Conservation (phyloP, 1,140 invertebrate species). For the Pseudomyrmex concolor region DNA sequence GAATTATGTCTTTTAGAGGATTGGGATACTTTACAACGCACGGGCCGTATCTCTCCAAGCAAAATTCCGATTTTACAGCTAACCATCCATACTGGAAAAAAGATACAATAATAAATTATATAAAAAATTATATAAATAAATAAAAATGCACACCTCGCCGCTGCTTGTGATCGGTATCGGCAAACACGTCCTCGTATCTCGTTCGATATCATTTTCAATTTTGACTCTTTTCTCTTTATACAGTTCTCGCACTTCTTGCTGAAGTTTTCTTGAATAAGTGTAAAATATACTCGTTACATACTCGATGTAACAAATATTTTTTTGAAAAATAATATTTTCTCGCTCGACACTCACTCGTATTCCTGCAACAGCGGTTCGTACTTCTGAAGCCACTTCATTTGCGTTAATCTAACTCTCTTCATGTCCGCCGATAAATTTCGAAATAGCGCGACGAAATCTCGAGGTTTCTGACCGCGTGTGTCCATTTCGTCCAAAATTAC, state of each 20-base stretch:
- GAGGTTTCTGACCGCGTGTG: slow-evolving; percentile 59
- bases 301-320: too few relatives aligned
- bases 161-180: slow-evolving; percentile 71
- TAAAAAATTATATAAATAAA: background rate
- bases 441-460: slow-evolving; percentile 67
- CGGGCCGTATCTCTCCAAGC: slow-evolving; percentile 73
- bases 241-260: slow-evolving; percentile 61
- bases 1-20: slow-evolving; percentile 66
- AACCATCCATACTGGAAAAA: slow-evolving; percentile 77
- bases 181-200: slow-evolving; percentile 67
- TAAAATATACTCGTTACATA: too few relatives aligned
- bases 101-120: too few relatives aligned
- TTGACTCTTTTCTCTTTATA: slow-evolving; percentile 51
- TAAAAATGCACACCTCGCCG: slow-evolving; percentile 56
- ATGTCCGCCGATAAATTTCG: slow-evolving; percentile 65
- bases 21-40: slow-evolving; percentile 66
- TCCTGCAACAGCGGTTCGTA: slow-evolving; percentile 74
- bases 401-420: slow-evolving; percentile 60
- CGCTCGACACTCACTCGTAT: slow-evolving; percentile 63
- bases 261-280: slow-evolving; percentile 55
- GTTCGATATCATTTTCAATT: slow-evolving; percentile 19
- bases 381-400: slow-evolving; percentile 70
- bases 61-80: slow-evolving; percentile 72
- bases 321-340: background rate
- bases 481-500: slow-evolving; percentile 66